Evolutionary conservation across 2,888 invertebrate genomes (phyloP), one percentile per base, ranked within the genome.

Genomic region (Willowsia nigromaculata): DNA sequence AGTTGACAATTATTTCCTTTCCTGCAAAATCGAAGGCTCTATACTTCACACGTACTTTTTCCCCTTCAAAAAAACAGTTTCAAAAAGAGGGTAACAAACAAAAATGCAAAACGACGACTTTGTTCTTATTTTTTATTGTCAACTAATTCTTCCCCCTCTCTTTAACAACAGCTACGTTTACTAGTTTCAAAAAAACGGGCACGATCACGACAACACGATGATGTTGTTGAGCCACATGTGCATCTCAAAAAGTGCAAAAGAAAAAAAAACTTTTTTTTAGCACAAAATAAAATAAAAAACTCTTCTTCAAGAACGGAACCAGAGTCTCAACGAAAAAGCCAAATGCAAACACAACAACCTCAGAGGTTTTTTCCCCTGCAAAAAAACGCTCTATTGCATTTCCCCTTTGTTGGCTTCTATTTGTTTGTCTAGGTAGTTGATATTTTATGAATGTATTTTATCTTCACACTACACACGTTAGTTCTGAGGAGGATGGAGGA

Each of bases 191-290:
- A 30, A 62, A 62, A 62, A 62, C 62, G 43, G 43, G 22, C 62
- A 81, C 81, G 81, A 81, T 81, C 81, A 81, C 81, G 81, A 81
- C 62, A 2, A 59, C 25, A 62, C 59, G 59, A 27, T 13, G 25
- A 13, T 37, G 37, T 37, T 25, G n/a, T 80, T 80, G 37, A 81
- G 25, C 53, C 76, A 76, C 76, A 76, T 76, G 76, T 33, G 50
- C 74, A 43, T 27, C 43, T 25, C 27, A 22, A 74, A 74, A 74
- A 74, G 27, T 25, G 25, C 13, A 25, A 15, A 62, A 62, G 30
- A 15, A 30, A 62, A 62, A 56, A 56, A 56, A 18, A 56, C 1
- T 1, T 53, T 62, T 62, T 56, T 62, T 62, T 9, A n/a, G 15
- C 13, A 62, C 13, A 25, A 62, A 62, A 5, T 1, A 6, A 25